Evolutionary conservation across 2,888 invertebrate species (phyloP), one percentile per base, ranked within the genome.

Genomic region (Trimorus sp.): DNA sequence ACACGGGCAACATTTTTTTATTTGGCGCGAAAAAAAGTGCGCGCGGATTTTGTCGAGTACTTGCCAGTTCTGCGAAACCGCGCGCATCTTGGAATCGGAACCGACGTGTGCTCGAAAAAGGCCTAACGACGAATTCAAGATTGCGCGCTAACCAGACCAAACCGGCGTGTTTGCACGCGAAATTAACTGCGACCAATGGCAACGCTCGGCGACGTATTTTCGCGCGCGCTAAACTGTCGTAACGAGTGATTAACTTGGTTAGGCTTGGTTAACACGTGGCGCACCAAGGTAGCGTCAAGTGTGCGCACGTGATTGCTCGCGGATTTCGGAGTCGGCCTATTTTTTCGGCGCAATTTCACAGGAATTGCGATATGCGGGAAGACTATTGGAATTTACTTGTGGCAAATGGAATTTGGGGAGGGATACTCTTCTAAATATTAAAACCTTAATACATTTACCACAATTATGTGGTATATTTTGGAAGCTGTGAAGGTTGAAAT

Each of bases 231-330:
- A 91, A 91, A 89, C 85, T 87, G 86, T 88, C 86, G 91, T 91
- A 91, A 91, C 89, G 89, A 91, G 88, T 88, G 88, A 91, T 91
- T 91, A 91, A 89, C 89, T 90, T 86, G 88, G 89, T 91, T 91
- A 36, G 91, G 91, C 82, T 88, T 89, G 88, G 88, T 91, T 91
- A 91, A 90, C 91, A 89, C 90, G 87, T 87, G 79, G 73, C 68
- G 62, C 68, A 58, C 62, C 78, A 78, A 79, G 79, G 79, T 79
- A 74, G 79, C 74, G 79, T 76, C 82, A 69, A 68, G 69, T 73
- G 38, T 71, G 56, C 63, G 56, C 65, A 49, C 40, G 60, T 70
- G 26, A 68, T 68, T 40, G 40, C 11, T 40, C 40, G 26, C 26
- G 26, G 26, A 26, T 26, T 26, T 26, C 26, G 26, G 26, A 26